These are phyloP conservation scores for Herpetotheres cachinnans DNA, from an alignment of 2,113 vertebrate species.

Conservation along the genomic window DNA sequence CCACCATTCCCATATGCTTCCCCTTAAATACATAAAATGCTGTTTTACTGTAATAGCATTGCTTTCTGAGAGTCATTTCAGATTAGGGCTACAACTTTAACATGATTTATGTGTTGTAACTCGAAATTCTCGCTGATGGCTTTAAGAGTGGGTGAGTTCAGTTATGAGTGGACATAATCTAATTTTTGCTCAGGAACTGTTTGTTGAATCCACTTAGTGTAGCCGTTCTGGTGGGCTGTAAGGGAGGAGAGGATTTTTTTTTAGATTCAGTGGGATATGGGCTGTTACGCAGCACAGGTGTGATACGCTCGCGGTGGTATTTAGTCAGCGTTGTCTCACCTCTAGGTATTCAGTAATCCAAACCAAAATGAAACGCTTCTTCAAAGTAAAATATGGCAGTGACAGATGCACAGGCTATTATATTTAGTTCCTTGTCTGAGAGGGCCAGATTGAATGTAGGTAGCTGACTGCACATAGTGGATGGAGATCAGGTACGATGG, in stretches of 20 bases:
- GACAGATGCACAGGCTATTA: not conserved
- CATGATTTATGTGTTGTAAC: fast-evolving
- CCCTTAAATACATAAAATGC: fast-evolving
- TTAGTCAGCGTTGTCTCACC: not conserved
- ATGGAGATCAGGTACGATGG: not conserved
- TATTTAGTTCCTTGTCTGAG: not conserved
- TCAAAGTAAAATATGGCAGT: not conserved
- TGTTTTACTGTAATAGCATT: not conserved
- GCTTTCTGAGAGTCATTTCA: not conserved
- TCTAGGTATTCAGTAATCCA: not conserved
- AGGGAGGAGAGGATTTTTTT: not conserved
- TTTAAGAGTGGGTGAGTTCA: not conserved
- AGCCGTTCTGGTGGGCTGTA: not conserved
- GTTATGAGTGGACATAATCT: not conserved
- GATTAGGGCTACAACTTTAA: not conserved
- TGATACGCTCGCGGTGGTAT: not conserved
- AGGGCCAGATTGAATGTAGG: not conserved
- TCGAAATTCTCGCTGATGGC: not conserved
- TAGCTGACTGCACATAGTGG: not conserved
- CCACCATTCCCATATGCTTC: not conserved
- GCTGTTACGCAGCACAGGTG: not conserved
- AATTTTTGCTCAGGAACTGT: not conserved
- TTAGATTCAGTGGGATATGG: fast-evolving
- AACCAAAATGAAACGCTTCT: not conserved
- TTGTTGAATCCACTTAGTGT: not conserved